phyloP scores from a whole-genome alignment of 2,113 vertebrate species.

The Atractosteus spatula region DNA sequence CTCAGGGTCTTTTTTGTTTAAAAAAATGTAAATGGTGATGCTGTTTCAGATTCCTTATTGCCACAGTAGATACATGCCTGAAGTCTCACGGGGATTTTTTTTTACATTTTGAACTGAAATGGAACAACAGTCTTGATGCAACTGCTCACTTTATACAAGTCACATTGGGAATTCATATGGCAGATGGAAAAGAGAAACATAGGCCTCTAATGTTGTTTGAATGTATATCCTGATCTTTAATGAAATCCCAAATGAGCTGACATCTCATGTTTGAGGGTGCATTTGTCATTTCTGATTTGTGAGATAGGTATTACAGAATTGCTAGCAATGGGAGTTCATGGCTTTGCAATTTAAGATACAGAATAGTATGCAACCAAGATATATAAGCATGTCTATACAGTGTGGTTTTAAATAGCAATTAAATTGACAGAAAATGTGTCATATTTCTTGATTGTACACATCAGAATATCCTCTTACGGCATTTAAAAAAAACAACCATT shows the following conservation, averaged over 20 bases:
- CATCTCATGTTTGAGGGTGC: background rate
- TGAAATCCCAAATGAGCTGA: conserved; percentile 1
- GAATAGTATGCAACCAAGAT: too few relatives aligned
- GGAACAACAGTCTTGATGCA: background rate
- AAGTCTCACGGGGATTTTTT: background rate
- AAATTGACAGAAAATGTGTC: too few relatives aligned
- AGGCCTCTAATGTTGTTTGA: background rate
- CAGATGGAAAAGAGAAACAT: background rate
- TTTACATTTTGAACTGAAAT: background rate
- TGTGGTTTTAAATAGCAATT: too few relatives aligned
- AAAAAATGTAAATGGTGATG: too few relatives aligned
- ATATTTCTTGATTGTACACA: too few relatives aligned
- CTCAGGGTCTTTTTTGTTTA: too few relatives aligned
- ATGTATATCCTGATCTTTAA: conserved; percentile 8
- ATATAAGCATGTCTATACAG: too few relatives aligned
- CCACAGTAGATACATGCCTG: too few relatives aligned
- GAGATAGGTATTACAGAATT: background rate
- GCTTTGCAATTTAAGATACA: background rate
- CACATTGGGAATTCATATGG: conserved; percentile 2
- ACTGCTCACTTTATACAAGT: conserved; percentile 6
- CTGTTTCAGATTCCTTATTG: too few relatives aligned
- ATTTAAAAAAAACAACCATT: too few relatives aligned
- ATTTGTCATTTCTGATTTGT: conserved; percentile 11
- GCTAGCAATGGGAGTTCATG: background rate
- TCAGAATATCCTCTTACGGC: too few relatives aligned